A percentile compares a stretch with the other conserved stretches of the same genome.
phyloP scores from a whole-genome alignment of 2,113 vertebrate genomes.

The Lamprotornis superbus region DNA sequence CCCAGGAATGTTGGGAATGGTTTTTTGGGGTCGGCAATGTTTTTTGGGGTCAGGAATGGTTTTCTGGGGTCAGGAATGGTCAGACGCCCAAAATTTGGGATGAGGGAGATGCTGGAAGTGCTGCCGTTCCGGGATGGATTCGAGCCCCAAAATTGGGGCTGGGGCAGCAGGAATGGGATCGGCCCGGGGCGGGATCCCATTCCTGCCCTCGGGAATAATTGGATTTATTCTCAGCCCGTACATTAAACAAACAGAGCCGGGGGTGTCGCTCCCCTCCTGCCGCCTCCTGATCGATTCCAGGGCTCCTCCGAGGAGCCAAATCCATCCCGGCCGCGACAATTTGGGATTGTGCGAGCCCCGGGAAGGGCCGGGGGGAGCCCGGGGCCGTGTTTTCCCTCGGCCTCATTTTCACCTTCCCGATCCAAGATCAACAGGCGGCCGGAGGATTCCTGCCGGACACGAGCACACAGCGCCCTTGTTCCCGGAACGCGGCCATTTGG shows the following conservation, averaged over 20 bases:
- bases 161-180: neutral
- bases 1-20: too few species aligned
- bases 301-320: neutral
- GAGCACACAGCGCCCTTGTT: conserved; percentile 49
- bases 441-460: neutral
- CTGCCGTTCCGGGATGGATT: neutral
- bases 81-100: neutral
- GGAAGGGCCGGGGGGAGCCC: neutral
- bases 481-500: neutral
- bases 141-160: rapidly evolving
- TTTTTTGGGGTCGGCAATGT: too few species aligned
- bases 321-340: neutral
- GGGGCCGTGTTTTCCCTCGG: neutral
- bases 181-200: neutral
- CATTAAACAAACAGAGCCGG: neutral
- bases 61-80: neutral
- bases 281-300: neutral
- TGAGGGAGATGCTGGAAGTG: rapidly evolving
- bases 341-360: conserved; percentile 6
- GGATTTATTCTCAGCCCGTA: neutral
- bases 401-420: neutral
- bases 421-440: conserved; percentile 30
- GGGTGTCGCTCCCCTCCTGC: neutral
- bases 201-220: neutral
- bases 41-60: too few species aligned